phyloP scores from a whole-genome alignment of 2,888 invertebrate species.

The Trisateles emortualis region DNA sequence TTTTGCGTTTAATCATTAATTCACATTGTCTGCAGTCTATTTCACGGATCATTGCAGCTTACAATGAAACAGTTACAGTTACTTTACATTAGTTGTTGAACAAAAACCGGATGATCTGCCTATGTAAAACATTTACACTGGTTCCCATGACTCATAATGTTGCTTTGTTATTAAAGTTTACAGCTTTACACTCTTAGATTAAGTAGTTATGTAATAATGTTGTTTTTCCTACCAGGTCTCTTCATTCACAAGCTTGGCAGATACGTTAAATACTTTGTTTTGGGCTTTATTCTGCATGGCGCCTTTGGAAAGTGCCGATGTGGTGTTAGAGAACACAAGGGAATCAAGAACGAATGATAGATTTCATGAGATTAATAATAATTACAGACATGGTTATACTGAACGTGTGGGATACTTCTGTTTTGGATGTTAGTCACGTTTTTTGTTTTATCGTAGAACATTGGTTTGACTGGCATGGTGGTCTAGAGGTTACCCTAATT shows the following conservation, averaged over 20 bases:
- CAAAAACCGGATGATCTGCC: constrained; percentile 52
- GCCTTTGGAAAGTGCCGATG: constrained; percentile 88
- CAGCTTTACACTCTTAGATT: constrained; percentile 16
- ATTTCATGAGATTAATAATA: not conserved
- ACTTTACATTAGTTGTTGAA: constrained; percentile 47
- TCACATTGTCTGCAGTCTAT: constrained; percentile 51
- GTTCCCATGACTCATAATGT: constrained; percentile 39
- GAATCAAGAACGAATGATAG: constrained; percentile 20
- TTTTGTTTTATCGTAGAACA: constrained; percentile 3
- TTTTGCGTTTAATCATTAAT: constrained; percentile 43
- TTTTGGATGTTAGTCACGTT: constrained; percentile 81
- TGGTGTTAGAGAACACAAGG: constrained; percentile 87
- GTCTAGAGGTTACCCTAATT: too few relatives aligned
- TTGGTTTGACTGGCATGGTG: too few relatives aligned
- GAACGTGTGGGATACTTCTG: constrained; percentile 90
- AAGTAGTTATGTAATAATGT: constrained; percentile 6
- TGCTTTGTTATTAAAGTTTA: constrained; percentile 32
- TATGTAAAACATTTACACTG: constrained; percentile 38
- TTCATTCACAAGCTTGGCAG: constrained; percentile 87
- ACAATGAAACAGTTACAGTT: constrained; percentile 52
- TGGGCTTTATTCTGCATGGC: constrained; percentile 91
- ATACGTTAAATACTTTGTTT: constrained; percentile 89
- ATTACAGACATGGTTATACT: constrained; percentile 84
- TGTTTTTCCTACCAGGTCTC: constrained; percentile 70
- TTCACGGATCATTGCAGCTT: constrained; percentile 57